Base-by-base conservation (phyloP, 2,113 vertebrate species). In the Diphyllodes magnificus region DNA sequence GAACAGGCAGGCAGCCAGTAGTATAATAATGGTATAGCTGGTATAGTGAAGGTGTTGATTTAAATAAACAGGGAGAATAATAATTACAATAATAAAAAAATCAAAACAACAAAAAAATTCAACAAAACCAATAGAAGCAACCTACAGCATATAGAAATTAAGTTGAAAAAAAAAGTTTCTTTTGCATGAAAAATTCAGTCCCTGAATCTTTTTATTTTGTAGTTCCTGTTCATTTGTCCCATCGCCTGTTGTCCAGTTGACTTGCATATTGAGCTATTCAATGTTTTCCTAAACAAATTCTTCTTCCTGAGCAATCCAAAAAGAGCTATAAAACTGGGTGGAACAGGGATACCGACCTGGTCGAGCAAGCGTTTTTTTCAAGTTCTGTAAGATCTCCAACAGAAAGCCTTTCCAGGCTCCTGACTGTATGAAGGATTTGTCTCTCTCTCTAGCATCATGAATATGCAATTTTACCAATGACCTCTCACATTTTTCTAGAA, bases 361-460 rank as follows among this genome's bases (percentile, higher is more conserved):
- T 77, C 0, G 0, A 61, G 11, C 13, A 47, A 50, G 33, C 4
- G 0, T 27, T 84, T 76, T 53, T 44, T 0, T 11, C 7, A 47
- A 12, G 5, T 42, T 78, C 23, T 11, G 2, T 30, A 53, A 39
- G 25, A 87, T 11, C 3, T 54, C 11, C 12, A 42, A 7, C 13
- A 80, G 40, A 79, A 76, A 31, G 11, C 2, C 4, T 37, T 75
- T 79, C 39, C 42, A 66, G 31, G 10, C 13, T 77, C 9, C 49
- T 13, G 31, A 27, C 15, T 7, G 1, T 11, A 61, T 3, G 14
- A 37, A 73, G 14, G 31, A 42, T 31, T 68, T 44, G 2, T 6
- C 19, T 89, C 14, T 57, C 59, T 31, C 37, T 35, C 40, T 22
- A 80, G 27, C 37, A 57, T 11, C 14, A 33, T 6, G 2, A 57